Evolutionary conservation across 2,888 invertebrate genomes (phyloP), one percentile per base, ranked within the genome.

Genomic region (Drosophila parthenogenetica): DNA sequence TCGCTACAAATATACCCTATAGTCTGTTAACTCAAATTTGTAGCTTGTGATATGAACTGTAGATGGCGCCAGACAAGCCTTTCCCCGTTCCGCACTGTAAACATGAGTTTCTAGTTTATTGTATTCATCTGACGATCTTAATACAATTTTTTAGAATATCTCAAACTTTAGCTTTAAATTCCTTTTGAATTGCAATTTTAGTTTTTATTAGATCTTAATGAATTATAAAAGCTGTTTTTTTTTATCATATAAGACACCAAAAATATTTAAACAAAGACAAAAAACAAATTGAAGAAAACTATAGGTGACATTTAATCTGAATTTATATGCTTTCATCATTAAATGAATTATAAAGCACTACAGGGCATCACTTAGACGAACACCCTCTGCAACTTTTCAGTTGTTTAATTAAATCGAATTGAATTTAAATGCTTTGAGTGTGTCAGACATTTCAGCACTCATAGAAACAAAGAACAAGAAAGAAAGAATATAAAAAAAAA

Each of bases 381-480:
- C 32, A 32, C 22, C 1, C 35, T 32, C 4, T 16, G 7, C 17
- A 1, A 8, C 67, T 45, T 22, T 13, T 35, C 37, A 17, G n/a
- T 58, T 51, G 58, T 69, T 78, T 78, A 81, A 81, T 80, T 80
- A 67, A 77, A 80, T 73, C 62, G 72, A 70, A 73, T 77, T 73
- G 81, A 77, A 80, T 57, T 57, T 46, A 57, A 57, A 77, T 72
- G 77, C 80, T 54, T 53, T 62, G 61, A 39, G 40, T 60, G 19
- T 22, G 50, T 49, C 50, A 65, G 53, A 61, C 53, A 61, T 48
- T 54, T 40, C 32, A 54, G 62, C 62, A 62, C 40, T 22, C 45
- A 61, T 29, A 29, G 58, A 48, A 58, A 58, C 58, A 58, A 57
- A 46, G 49, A 40, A 35, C 17, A 42, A 37, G 37, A 16, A 45